These are phyloP conservation scores for Anaspis maculata DNA, from an alignment of 2,888 invertebrate genomes.

Conservation along the genomic window DNA sequence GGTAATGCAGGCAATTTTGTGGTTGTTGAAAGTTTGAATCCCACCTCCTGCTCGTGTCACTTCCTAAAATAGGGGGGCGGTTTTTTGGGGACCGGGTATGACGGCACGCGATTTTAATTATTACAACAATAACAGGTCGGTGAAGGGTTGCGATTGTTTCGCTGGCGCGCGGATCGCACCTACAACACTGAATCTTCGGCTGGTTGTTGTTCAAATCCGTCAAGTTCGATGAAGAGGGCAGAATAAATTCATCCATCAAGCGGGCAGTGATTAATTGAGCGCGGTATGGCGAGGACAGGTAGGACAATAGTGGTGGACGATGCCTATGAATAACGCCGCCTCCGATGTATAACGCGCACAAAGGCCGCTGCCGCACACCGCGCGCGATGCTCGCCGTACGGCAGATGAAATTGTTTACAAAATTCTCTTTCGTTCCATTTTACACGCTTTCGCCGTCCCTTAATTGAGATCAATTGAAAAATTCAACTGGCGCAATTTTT, in stretches of 20 bases:
- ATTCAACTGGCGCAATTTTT: too few species aligned
- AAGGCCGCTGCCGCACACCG: slow-evolving; percentile 7
- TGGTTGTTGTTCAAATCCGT: slow-evolving; percentile 24
- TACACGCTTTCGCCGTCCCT: too few species aligned
- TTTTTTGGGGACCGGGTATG: too few species aligned
- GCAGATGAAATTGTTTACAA: slow-evolving; percentile 3
- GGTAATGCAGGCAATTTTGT: too few species aligned
- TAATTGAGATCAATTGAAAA: too few species aligned
- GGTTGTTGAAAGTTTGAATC: too few species aligned
- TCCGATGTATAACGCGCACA: slow-evolving; percentile 7
- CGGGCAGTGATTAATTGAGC: slow-evolving; percentile 36
- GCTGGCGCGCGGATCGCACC: slow-evolving; percentile 2
- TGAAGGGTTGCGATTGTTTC: not conserved
- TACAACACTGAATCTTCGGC: slow-evolving; percentile 17
- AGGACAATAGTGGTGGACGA: slow-evolving; percentile 35
- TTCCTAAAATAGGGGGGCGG: too few species aligned
- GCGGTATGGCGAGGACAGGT: slow-evolving; percentile 37
- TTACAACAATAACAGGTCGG: not conserved
- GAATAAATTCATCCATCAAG: slow-evolving; percentile 39
- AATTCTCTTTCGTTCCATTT: not conserved
- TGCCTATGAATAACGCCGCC: slow-evolving; percentile 30
- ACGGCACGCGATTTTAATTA: not conserved
- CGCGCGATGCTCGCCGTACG: slow-evolving; percentile 2
- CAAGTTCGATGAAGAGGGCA: slow-evolving; percentile 33
- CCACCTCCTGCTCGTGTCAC: too few species aligned